These are phyloP conservation scores for Homarus americanus DNA, from an alignment of 1,140 invertebrate genomes.

Conservation along the genomic window DNA sequence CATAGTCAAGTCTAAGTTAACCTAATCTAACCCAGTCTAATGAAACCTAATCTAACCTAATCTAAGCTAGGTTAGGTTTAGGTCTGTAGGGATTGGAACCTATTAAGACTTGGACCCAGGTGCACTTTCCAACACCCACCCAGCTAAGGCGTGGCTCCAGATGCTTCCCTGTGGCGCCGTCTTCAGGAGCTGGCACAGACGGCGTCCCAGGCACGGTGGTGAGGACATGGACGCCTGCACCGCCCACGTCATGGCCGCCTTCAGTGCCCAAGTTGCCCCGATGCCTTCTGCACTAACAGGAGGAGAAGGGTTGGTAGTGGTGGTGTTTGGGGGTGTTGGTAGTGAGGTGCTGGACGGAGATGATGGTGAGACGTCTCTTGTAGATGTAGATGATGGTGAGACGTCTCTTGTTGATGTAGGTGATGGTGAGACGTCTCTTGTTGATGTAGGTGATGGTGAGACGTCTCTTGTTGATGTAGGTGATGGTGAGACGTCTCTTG, in stretches of 20 bases:
- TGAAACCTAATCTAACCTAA: no score
- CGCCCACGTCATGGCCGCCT: conserved; percentile 7
- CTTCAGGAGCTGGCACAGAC: conserved; percentile 12
- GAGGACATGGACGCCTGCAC: background rate
- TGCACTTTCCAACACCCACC: background rate
- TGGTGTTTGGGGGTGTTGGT: no score
- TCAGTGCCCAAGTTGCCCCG: conserved; percentile 7
- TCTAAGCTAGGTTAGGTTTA: no score
- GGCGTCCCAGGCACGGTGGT: conserved; percentile 19
- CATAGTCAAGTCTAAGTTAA: background rate
- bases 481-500: no score
- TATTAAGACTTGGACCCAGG: background rate
- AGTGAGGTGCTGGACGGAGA: background rate
- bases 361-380: background rate
- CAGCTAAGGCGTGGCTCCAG: conserved; percentile 9
- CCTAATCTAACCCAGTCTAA: no score
- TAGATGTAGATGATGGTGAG: background rate
- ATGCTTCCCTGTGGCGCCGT: background rate
- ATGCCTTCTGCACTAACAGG: background rate
- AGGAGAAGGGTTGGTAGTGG: no score
- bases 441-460: background rate
- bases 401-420: background rate
- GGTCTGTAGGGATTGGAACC: background rate
- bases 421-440: background rate
- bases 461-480: no score